These are phyloP conservation scores for Crepidodera aurea DNA, from an alignment of 2,888 invertebrate species.

Conservation along the genomic window DNA sequence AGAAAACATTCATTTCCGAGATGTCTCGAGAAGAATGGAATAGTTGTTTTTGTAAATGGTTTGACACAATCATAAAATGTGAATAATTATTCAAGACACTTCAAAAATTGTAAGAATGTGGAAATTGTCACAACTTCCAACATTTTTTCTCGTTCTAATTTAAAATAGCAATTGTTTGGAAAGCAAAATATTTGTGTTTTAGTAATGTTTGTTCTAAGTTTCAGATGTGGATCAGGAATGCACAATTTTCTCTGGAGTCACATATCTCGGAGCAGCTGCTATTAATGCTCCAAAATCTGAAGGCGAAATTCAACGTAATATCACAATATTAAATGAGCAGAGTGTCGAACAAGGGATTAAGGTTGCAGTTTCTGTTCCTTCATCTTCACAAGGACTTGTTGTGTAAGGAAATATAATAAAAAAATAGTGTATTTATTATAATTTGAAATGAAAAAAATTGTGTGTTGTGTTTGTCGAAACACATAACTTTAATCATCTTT, in stretches of 20 bases:
- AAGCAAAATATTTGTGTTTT: not conserved
- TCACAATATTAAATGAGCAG: conserved; percentile 88
- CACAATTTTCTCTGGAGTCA: conserved; percentile 91
- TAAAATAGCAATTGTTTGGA: too few relatives aligned
- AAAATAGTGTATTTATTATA: conserved; percentile 1
- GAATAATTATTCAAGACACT: too few relatives aligned
- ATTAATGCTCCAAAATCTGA: conserved; percentile 94
- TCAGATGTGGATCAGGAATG: conserved; percentile 88
- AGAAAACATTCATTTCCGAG: too few relatives aligned
- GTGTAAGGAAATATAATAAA: conserved; percentile 88
- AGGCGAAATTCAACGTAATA: conserved; percentile 90
- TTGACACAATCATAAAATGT: too few relatives aligned
- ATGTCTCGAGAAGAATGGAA: too few relatives aligned
- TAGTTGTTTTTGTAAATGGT: too few relatives aligned
- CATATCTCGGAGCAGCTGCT: conserved; percentile 90
- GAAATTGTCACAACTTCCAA: too few relatives aligned
- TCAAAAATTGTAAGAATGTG: too few relatives aligned
- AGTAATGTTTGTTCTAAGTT: conserved; percentile 59
- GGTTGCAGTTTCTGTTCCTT: conserved; percentile 91
- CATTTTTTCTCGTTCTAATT: too few relatives aligned
- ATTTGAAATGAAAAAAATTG: too few relatives aligned
- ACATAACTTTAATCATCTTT: too few relatives aligned
- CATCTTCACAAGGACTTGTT: conserved; percentile 90
- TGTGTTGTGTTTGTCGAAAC: not conserved
- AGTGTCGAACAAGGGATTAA: conserved; percentile 79